These are phyloP conservation scores for Drosophila setifemur DNA, from an alignment of 1,140 invertebrate genomes.

Conservation along the genomic window DNA sequence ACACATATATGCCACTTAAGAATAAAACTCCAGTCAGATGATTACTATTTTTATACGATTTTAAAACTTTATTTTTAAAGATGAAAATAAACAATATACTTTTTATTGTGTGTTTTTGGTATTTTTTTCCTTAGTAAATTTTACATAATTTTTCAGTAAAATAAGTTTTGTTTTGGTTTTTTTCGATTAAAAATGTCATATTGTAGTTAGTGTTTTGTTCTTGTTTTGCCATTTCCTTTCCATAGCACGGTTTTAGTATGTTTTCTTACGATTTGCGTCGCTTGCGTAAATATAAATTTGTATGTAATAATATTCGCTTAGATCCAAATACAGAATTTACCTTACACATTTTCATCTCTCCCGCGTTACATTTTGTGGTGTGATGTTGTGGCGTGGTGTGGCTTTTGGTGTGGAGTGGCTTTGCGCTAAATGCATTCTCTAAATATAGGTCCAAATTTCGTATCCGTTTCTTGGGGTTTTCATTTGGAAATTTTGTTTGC, in stretches of 20 bases:
- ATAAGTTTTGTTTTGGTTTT: constrained; percentile 70
- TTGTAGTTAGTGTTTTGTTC: constrained; percentile 75
- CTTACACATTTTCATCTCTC: constrained; percentile 51
- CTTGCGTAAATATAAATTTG: constrained; percentile 78
- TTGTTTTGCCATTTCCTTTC: constrained; percentile 58
- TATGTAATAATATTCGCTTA: constrained; percentile 80
- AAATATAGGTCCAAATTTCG: constrained; percentile 51
- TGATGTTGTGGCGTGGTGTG: constrained; percentile 47
- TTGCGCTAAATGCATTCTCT: constrained; percentile 52
- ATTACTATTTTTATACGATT: constrained; percentile 83
- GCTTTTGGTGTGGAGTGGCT: constrained; percentile 29
- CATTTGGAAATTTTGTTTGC: constrained; percentile 44
- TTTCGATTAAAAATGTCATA: constrained; percentile 82
- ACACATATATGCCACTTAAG: neutral
- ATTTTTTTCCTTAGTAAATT: constrained; percentile 78
- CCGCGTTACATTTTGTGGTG: constrained; percentile 11
- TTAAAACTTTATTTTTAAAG: constrained; percentile 83
- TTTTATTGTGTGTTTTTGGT: constrained; percentile 76
- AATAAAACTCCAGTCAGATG: neutral
- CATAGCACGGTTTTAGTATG: constrained; percentile 58
- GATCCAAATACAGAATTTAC: constrained; percentile 75
- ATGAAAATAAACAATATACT: constrained; percentile 83
- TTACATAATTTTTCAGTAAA: constrained; percentile 83
- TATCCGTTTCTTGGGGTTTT: constrained; percentile 13
- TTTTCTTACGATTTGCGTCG: constrained; percentile 55